Base-by-base conservation (phyloP, 2,113 vertebrate species). In the Calidris pygmaea region DNA sequence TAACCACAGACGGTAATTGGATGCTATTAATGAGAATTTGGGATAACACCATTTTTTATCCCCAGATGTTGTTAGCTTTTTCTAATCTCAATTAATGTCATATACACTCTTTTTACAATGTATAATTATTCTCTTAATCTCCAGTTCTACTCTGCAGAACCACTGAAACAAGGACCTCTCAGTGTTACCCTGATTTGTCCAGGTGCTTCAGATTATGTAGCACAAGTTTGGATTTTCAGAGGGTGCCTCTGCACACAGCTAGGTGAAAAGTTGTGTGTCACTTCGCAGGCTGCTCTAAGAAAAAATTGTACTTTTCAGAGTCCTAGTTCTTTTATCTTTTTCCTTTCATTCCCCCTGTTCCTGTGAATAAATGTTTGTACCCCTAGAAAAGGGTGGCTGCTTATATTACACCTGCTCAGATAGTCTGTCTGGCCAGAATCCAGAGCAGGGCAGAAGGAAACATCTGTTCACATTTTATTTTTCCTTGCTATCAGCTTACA, bases 11-110 rank as follows among this genome's bases (percentile, higher is more conserved):
- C 39, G 58, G 76, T 93, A 96, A 94, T 80, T 88, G 94, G 88
- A 93, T 86, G 72, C 90, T 93, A 96, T 96, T 97, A 96, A 96
- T 94, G 87, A 92, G 93, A 76, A 94, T 91, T 95, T 56, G 66
- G 43, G 92, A 93, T 91, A 96, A 79, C 53, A 92, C 53, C 12
- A 73, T 85, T 94, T 96, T 94, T 93, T 87, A 95, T 43, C 72
- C 41, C 60, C 79, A 87, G 70, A 85, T 1, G 11, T 63, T 82
- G 92, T 66, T 66, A 63, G 67, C 71, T 68, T 82, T 95, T 89
- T 87, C 74, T 89, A 87, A 92, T 90, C 68, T 77, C 5, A 48
- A 47, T 79, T 90, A 87, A 91, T 78, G 55, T 59, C 76, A 53
- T 47, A 73, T 43, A 68, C 47, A 35, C 35, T 87, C 56, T 66